These are phyloP conservation scores for Micropoecilia bifurca DNA, from an alignment of 2,797 vertebrate species.

Conservation along the genomic window DNA sequence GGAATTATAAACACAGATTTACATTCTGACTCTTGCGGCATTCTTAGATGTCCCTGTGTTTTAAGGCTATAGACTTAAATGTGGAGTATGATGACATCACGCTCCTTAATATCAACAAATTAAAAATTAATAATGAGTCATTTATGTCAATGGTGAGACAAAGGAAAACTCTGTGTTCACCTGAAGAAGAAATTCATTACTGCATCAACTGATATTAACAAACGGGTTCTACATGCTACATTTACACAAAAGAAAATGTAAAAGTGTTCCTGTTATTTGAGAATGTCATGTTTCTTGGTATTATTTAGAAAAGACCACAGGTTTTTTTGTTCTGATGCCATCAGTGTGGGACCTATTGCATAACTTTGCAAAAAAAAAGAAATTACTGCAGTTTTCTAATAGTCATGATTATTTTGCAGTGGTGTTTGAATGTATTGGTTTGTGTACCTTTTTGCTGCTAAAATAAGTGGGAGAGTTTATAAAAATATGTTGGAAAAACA, in stretches of 20 bases:
- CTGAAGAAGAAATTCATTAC: neutral
- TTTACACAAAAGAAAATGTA: neutral
- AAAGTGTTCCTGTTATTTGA: neutral
- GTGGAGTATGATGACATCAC: neutral
- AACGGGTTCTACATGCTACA: neutral
- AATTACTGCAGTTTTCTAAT: slow-evolving; percentile 8
- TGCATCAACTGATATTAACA: neutral
- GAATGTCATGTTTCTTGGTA: neutral
- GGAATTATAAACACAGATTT: neutral
- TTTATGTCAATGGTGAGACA: neutral
- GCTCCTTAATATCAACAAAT: neutral
- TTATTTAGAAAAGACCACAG: neutral
- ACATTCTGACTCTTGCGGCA: neutral
- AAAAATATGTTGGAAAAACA: slow-evolving; percentile 22
- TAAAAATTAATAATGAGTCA: neutral
- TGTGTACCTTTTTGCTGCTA: slow-evolving; percentile 23
- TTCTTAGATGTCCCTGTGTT: neutral
- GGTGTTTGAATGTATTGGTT: slow-evolving; percentile 9
- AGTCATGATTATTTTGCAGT: slow-evolving; percentile 5
- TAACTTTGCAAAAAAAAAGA: slow-evolving; percentile 33
- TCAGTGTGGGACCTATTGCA: slow-evolving; percentile 10
- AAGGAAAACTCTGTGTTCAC: too few species aligned
- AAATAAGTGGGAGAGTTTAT: slow-evolving; percentile 24
- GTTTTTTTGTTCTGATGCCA: neutral
- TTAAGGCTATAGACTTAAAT: neutral